Evolutionary conservation across 2,113 vertebrate species (phyloP).

Genomic region (Silurus meridionalis): DNA sequence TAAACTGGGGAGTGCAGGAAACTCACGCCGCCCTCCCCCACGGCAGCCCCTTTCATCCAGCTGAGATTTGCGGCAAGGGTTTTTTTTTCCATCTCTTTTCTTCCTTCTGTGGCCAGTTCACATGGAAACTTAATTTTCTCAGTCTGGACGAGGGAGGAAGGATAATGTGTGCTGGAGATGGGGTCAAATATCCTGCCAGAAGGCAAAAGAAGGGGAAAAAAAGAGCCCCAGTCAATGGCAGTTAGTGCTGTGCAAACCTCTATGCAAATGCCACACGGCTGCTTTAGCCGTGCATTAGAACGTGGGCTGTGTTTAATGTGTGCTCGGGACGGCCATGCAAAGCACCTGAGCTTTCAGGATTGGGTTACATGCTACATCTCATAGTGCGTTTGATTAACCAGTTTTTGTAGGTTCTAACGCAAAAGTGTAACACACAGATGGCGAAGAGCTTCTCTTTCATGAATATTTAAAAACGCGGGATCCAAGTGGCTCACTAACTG

Average conservation of each 20-base stretch:
- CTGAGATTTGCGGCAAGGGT: slow-evolving; percentile 50
- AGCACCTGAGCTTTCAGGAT: not conserved
- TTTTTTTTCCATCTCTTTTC: slow-evolving; percentile 31
- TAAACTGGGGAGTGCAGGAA: slow-evolving; percentile 52
- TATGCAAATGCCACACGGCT: slow-evolving; percentile 50
- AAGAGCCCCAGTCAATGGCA: slow-evolving; percentile 45
- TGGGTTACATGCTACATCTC: too few relatives aligned
- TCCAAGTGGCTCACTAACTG: slow-evolving; percentile 50
- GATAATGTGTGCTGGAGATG: slow-evolving; percentile 55
- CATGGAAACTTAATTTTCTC: slow-evolving; percentile 61
- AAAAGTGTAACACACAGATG: slow-evolving; percentile 39
- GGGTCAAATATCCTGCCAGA: slow-evolving; percentile 60
- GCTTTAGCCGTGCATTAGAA: slow-evolving; percentile 26
- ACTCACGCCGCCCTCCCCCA: slow-evolving; percentile 46
- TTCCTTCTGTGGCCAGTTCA: slow-evolving; percentile 54
- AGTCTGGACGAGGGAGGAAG: slow-evolving; percentile 53
- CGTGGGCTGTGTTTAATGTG: not conserved
- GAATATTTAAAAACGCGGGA: slow-evolving; percentile 55
- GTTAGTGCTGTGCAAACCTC: slow-evolving; percentile 49
- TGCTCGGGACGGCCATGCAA: slow-evolving; percentile 15
- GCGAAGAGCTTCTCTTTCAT: slow-evolving; percentile 42
- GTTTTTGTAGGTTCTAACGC: not conserved
- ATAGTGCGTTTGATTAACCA: too few relatives aligned
- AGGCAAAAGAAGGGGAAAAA: slow-evolving; percentile 47
- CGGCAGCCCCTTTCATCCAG: slow-evolving; percentile 50